These are phyloP conservation scores for Mesorhabditis sp. DNA, from an alignment of 2,888 invertebrate genomes.

Conservation along the genomic window DNA sequence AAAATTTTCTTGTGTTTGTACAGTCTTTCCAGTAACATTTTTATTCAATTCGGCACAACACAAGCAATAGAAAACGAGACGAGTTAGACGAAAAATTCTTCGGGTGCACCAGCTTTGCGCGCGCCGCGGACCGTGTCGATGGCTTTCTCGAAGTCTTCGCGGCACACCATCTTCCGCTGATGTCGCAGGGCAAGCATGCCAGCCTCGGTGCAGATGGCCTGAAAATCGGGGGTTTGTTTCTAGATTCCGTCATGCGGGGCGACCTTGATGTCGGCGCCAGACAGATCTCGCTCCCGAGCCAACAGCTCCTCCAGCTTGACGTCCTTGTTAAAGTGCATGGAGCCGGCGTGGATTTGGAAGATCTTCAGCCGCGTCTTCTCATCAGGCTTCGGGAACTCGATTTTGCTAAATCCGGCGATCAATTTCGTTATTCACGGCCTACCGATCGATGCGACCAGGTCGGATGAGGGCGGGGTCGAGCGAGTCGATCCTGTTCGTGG, in stretches of 20 bases:
- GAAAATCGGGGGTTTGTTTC: background rate
- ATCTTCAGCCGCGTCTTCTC: background rate
- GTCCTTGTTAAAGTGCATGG: constrained; percentile 36
- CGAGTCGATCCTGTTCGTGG: constrained; percentile 94
- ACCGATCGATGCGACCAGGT: constrained; percentile 95
- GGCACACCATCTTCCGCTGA: constrained; percentile 29
- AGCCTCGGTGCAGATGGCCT: constrained; percentile 44
- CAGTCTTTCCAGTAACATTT: too few species aligned
- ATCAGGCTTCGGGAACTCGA: constrained; percentile 14
- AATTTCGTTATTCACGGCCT: constrained; percentile 69
- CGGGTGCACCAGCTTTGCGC: constrained; percentile 33
- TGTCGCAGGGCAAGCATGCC: constrained; percentile 43
- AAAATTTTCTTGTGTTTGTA: too few species aligned
- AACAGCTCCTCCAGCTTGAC: constrained; percentile 36
- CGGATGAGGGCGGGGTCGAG: constrained; percentile 95
- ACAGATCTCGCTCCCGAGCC: constrained; percentile 35
- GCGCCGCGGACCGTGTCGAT: constrained; percentile 26
- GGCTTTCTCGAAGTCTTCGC: constrained; percentile 27
- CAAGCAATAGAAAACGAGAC: too few species aligned
- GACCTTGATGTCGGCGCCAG: constrained; percentile 41
- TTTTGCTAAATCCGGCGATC: constrained; percentile 63
- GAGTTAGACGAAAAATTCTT: constrained; percentile 22
- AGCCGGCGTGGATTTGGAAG: constrained; percentile 27
- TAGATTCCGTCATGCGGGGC: background rate
- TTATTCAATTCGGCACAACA: too few species aligned